A percentile compares a stretch with the other conserved stretches of the same genome.
These are phyloP conservation scores for Papilio dardanus DNA, from an alignment of 1,140 invertebrate species.

Conservation along the genomic window DNA sequence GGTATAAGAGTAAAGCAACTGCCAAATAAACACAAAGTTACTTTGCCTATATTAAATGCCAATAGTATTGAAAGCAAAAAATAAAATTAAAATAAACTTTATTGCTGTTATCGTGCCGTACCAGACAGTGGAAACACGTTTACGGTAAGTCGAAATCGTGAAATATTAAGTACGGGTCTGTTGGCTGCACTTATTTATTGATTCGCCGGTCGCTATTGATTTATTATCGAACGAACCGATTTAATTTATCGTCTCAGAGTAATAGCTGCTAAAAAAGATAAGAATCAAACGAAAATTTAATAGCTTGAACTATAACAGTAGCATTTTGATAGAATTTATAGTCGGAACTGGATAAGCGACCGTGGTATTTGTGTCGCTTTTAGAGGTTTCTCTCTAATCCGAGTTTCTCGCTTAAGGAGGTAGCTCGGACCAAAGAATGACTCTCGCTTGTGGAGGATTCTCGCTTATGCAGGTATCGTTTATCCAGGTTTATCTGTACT, in stretches of 20 bases:
- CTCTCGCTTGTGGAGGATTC: no score
- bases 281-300: slow-evolving; percentile 25
- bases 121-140: slow-evolving; percentile 42
- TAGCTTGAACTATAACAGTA: slow-evolving; percentile 10
- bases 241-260: slow-evolving; percentile 50
- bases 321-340: not conserved
- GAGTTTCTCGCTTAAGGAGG: no score
- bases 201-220: slow-evolving; percentile 56
- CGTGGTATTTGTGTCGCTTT: no score
- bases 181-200: slow-evolving; percentile 60
- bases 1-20: no score
- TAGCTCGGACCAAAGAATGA: no score
- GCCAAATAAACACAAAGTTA: no score
- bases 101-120: slow-evolving; percentile 25
- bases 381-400: no score
- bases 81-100: not conserved
- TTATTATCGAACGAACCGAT: slow-evolving; percentile 53
- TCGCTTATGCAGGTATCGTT: no score
- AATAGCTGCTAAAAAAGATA: slow-evolving; percentile 37
- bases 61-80: not conserved
- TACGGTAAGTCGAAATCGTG: slow-evolving; percentile 49
- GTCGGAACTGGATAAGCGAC: no score
- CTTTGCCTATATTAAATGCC: no score
- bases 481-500: no score
- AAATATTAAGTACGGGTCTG: slow-evolving; percentile 57